A percentile compares a stretch with the other conserved stretches of the same genome.
Evolutionary conservation across 2,797 vertebrate genomes (phyloP).

Genomic region (Enteromius paludinosus): DNA sequence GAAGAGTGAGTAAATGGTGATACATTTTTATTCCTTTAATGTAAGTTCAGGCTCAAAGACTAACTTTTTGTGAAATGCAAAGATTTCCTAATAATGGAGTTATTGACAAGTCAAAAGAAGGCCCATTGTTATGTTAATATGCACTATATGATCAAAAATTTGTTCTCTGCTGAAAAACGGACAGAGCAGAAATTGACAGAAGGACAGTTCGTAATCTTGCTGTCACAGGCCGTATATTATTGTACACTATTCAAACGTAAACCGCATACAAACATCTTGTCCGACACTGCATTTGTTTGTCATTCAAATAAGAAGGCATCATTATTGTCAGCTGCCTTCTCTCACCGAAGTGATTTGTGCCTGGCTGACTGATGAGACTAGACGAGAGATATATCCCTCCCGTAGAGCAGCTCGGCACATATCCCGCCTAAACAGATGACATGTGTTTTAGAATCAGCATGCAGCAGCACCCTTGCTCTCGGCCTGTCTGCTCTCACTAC

Average conservation of each 20-base stretch:
- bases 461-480: conserved; percentile 53
- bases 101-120: conserved; percentile 22
- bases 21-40: neutral
- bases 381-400: conserved; percentile 55
- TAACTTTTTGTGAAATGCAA: neutral
- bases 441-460: conserved; percentile 63
- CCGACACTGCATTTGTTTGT: conserved; percentile 37
- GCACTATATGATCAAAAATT: conserved; percentile 28
- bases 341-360: conserved; percentile 46
- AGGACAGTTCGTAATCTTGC: conserved; percentile 30
- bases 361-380: conserved; percentile 53
- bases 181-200: conserved; percentile 25
- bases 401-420: conserved; percentile 47
- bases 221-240: conserved; percentile 39
- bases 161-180: conserved; percentile 21
- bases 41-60: neutral
- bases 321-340: conserved; percentile 48
- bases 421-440: conserved; percentile 52
- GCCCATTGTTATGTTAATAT: conserved; percentile 4
- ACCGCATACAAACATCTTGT: neutral
- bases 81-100: neutral
- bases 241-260: conserved; percentile 37
- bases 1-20: neutral
- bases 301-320: conserved; percentile 49
- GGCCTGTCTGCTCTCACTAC: conserved; percentile 43